Percentiles rank a stretch among this genome's conserved stretches.
These are phyloP conservation scores for Pachyseris speciosa DNA, from an alignment of 64 coral and sea anemone genomes.

Conservation along the genomic window DNA sequence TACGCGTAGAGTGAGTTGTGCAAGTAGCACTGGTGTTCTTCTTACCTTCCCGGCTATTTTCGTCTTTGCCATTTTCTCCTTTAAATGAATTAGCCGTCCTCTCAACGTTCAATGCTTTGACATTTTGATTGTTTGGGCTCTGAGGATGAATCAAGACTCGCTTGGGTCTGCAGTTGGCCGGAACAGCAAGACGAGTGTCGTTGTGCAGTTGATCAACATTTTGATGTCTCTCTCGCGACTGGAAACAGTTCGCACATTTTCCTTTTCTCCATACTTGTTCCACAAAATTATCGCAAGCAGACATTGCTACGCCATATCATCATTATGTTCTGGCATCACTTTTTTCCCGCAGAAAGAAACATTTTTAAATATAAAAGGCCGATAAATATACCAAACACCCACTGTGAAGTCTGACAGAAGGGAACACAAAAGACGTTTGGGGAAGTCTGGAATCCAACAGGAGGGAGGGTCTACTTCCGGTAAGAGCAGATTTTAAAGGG, in stretches of 20 bases:
- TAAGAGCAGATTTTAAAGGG: background rate
- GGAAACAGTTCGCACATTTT: constrained; percentile 77
- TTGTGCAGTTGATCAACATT: background rate
- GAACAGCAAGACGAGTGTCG: background rate
- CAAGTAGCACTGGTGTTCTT: background rate
- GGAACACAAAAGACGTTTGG: constrained; percentile 22
- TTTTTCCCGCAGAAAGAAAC: background rate
- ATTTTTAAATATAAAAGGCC: constrained; percentile 28
- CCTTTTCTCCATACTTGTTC: constrained; percentile 75
- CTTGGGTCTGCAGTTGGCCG: background rate
- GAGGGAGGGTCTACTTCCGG: constrained; percentile 4
- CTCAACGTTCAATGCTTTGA: background rate
- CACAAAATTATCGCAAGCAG: constrained; percentile 66
- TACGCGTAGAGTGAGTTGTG: background rate
- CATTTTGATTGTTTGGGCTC: background rate
- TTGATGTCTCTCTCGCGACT: constrained; percentile 42
- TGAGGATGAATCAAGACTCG: background rate
- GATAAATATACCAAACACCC: constrained; percentile 43
- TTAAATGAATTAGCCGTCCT: constrained; percentile 11
- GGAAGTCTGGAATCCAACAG: constrained; percentile 18
- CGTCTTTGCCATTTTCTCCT: constrained; percentile 14
- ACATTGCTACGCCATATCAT: constrained; percentile 42
- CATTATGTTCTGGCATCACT: background rate
- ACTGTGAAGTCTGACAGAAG: background rate
- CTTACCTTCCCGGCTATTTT: background rate